Evolutionary conservation across 2,888 invertebrate species (phyloP), one percentile per base, ranked within the genome.

Genomic region (Andrena hattorfiana): DNA sequence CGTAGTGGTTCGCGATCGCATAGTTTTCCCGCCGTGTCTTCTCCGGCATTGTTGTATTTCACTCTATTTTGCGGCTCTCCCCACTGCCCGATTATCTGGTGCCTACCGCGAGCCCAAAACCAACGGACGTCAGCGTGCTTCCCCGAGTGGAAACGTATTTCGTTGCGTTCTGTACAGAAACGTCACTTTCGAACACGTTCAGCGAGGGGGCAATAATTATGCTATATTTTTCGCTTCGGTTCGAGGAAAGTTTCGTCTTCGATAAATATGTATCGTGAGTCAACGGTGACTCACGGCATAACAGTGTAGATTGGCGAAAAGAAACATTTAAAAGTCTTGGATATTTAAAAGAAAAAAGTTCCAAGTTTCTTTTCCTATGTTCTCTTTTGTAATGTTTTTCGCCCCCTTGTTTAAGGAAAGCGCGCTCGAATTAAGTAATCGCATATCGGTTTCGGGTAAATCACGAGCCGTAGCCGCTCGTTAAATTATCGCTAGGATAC

Each of bases 1-100:
- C 28, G 42, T 69, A 51, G 59, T 35, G 62, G 54, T 10, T 20
- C 59, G 32, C 67, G 76, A 81, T 59, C 72, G 77, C 73, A 70
- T 81, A 77, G 70, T 81, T 81, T 73, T 70, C 64, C 42, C 66
- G 69, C 73, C 77, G 64, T 62, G 81, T 77, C 48, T 73, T 20
- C 42, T 20, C 42, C 64, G 59, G 59, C 51, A 62, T 48, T 66
- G 54, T 62, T 20, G 51, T 23, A 54, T 16, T 62, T 35, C 60
- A 42, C 23, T 60, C 70, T 62, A 30, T 76, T 69, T 83, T 74
- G 76, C 84, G 77, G 79, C 78, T 79, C 76, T 74, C 63, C 72
- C 68, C 70, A 83, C 79, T 79, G 73, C 51, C 70, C 56, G 48
- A 63, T 79, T 75, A 77, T 79, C 51, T 67, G 23, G 68, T 60